phyloP scores from a whole-genome alignment of 2,797 vertebrate species.

The Petrocephalus sullivani region DNA sequence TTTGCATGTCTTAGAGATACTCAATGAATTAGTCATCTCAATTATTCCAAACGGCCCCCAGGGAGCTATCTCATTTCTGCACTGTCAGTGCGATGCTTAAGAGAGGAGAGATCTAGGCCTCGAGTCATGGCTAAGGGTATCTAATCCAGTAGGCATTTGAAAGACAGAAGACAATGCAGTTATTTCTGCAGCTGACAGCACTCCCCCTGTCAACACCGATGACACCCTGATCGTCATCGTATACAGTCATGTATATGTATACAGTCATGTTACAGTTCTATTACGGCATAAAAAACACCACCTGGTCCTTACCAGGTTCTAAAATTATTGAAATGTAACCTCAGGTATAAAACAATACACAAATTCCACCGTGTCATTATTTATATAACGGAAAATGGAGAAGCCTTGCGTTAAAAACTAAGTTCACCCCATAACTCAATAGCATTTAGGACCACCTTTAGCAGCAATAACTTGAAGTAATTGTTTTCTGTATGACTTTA shows the following conservation, averaged over 20 bases:
- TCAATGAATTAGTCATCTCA: slow-evolving; percentile 40
- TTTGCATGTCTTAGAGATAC: slow-evolving; percentile 39
- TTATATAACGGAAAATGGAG: no score
- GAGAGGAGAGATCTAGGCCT: slow-evolving; percentile 15
- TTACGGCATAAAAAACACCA: no score
- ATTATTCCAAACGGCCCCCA: slow-evolving; percentile 40
- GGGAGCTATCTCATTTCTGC: slow-evolving; percentile 33
- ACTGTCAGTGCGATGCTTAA: slow-evolving; percentile 22
- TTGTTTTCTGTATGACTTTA: no score
- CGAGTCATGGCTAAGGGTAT: slow-evolving; percentile 4
- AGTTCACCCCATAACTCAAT: no score
- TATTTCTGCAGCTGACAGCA: not conserved
- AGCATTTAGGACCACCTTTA: no score
- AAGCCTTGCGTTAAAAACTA: no score
- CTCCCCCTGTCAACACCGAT: not conserved
- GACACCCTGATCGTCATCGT: not conserved
- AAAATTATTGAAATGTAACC: no score
- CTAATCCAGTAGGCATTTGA: slow-evolving; percentile 13
- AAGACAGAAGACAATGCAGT: slow-evolving; percentile 1
- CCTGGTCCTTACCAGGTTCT: no score
- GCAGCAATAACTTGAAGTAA: no score
- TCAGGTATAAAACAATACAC: no score
- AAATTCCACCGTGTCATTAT: no score
- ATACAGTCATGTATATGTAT: not conserved
- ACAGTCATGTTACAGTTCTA: no score